Percentiles rank a stretch among this genome's conserved stretches.
These are phyloP conservation scores for Standfussiana lucernea DNA, from an alignment of 2,888 invertebrate species.

Conservation along the genomic window DNA sequence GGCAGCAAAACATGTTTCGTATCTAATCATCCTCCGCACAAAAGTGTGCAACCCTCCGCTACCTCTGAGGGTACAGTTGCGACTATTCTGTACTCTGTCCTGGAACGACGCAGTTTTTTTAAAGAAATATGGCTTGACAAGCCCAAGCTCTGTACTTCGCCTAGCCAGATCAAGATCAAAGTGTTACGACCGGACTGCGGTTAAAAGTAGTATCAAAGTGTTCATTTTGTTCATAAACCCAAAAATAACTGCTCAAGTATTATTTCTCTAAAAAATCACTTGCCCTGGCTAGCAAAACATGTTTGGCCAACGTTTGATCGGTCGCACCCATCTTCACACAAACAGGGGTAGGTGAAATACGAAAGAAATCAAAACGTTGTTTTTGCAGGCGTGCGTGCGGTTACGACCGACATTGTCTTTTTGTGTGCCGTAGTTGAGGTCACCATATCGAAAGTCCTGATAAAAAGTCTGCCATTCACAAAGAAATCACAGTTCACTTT, in stretches of 20 bases:
- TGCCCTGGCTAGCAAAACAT: slow-evolving; percentile 61
- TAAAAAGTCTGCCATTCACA: neutral
- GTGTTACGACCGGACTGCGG: neutral
- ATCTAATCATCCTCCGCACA: neutral
- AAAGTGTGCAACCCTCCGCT: neutral
- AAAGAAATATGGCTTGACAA: neutral
- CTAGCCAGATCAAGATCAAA: neutral
- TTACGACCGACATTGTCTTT: slow-evolving; percentile 66
- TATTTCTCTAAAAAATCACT: slow-evolving; percentile 19
- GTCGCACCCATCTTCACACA: slow-evolving; percentile 77
- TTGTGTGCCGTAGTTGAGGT: slow-evolving; percentile 49
- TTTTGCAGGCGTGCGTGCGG: slow-evolving; percentile 71
- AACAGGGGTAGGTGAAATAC: slow-evolving; percentile 79
- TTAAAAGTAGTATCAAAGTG: neutral
- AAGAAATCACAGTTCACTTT: neutral
- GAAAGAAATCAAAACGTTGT: slow-evolving; percentile 75
- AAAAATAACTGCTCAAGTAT: slow-evolving; percentile 8
- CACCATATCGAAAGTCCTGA: neutral
- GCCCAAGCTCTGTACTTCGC: neutral
- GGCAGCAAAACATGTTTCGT: neutral
- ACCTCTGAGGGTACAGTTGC: neutral
- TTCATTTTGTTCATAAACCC: neutral
- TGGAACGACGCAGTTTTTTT: neutral
- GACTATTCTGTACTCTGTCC: neutral
- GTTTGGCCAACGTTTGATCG: slow-evolving; percentile 78